These are phyloP conservation scores for Sarcophaga variegata DNA, from an alignment of 2,888 invertebrate genomes.

Conservation along the genomic window DNA sequence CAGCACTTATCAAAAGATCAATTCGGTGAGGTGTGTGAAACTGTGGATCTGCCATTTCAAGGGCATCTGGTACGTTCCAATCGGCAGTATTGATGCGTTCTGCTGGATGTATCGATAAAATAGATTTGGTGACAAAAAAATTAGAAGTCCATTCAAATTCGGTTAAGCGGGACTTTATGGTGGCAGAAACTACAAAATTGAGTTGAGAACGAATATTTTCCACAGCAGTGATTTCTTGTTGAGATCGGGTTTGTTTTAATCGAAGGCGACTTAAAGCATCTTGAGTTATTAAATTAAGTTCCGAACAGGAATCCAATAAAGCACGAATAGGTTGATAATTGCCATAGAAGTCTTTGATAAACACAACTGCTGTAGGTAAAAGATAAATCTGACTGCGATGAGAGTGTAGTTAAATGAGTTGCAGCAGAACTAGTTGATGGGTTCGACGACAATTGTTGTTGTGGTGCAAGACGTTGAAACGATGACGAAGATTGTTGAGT, in stretches of 20 bases:
- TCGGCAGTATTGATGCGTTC: conserved; percentile 14
- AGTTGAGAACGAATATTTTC: conserved; percentile 46
- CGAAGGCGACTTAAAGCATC: conserved; percentile 58
- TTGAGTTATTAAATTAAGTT: conserved; percentile 49
- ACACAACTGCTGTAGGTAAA: conserved; percentile 41
- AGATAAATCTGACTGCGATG: conserved; percentile 2
- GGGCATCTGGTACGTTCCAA: conserved; percentile 34
- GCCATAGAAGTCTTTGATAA: conserved; percentile 35
- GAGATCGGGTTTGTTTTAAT: conserved; percentile 24
- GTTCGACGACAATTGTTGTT: neutral
- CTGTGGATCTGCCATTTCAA: conserved; percentile 46
- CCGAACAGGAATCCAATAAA: conserved; percentile 27
- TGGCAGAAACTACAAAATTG: conserved; percentile 19
- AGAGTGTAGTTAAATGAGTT: conserved; percentile 6
- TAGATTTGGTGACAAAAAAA: conserved; percentile 49
- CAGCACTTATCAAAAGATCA: conserved; percentile 48
- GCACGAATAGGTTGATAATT: conserved; percentile 47
- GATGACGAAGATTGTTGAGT: neutral
- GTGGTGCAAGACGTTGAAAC: neutral
- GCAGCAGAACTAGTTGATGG: neutral
- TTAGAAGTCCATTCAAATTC: conserved; percentile 46
- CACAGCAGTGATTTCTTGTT: conserved; percentile 57
- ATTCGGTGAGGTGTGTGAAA: conserved; percentile 49
- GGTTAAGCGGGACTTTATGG: conserved; percentile 42
- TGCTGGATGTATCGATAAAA: conserved; percentile 44